Evolutionary conservation across 2,888 invertebrate species (phyloP).

Genomic region (Drosophila borborema): DNA sequence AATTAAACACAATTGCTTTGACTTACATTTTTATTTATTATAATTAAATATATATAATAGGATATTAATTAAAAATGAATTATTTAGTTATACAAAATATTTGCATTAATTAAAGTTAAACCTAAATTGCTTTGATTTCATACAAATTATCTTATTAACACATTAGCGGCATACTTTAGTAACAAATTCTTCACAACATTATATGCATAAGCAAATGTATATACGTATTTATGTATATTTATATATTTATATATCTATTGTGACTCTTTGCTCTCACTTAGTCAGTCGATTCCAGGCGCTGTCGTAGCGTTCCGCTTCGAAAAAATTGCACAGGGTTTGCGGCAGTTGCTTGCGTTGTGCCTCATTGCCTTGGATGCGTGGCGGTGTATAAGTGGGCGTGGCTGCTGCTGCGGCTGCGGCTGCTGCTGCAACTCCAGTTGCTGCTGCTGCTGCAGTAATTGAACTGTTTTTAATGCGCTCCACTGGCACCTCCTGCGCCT

Average conservation of each 20-base stretch:
- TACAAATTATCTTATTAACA: not conserved
- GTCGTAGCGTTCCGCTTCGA: conserved; percentile 73
- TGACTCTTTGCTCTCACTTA: conserved; percentile 47
- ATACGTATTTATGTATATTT: conserved; percentile 18
- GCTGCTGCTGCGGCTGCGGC: conserved; percentile 17
- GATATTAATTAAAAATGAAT: not conserved
- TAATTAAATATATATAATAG: not conserved
- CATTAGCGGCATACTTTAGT: not conserved
- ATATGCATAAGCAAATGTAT: conserved; percentile 37
- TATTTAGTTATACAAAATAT: not conserved
- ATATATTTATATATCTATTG: not conserved
- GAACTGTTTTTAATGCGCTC: conserved; percentile 34
- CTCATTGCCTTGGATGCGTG: conserved; percentile 62
- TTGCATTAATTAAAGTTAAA: not conserved
- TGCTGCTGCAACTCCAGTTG: not conserved
- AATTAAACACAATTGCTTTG: not conserved
- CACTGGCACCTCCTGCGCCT: conserved; percentile 23
- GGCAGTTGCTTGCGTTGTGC: conserved; percentile 58
- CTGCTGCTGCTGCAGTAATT: conserved; percentile 18
- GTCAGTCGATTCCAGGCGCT: conserved; percentile 77
- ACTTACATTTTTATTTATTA: not conserved
- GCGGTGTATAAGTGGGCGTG: conserved; percentile 54
- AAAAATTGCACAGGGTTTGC: conserved; percentile 71
- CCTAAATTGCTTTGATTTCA: not conserved
- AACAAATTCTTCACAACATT: conserved; percentile 25